phyloP scores from a whole-genome alignment of 2,113 vertebrate species.

The Phaetusa simplex region DNA sequence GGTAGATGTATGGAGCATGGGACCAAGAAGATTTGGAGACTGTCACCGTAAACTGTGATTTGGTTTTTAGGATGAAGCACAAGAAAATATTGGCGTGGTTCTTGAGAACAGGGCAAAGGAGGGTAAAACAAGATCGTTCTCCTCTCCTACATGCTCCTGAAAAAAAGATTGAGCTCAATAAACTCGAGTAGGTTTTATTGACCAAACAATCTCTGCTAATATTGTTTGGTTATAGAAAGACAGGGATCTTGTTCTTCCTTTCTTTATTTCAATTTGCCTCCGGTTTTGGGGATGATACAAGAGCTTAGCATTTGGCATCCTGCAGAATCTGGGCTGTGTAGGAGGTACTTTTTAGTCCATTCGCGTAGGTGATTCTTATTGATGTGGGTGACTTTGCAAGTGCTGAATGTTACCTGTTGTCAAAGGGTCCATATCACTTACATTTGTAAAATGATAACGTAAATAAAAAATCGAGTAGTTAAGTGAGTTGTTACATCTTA shows the following conservation, averaged over 20 bases:
- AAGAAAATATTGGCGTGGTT: not conserved
- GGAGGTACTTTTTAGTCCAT: not conserved
- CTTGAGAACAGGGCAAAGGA: not conserved
- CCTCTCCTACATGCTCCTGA: not conserved
- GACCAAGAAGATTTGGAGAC: not conserved
- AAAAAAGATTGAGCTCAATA: not conserved
- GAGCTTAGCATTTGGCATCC: not conserved
- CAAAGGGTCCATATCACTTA: not conserved
- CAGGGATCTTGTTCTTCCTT: not conserved
- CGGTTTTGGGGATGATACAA: not conserved
- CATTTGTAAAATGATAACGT: not conserved
- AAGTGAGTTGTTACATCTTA: accelerated
- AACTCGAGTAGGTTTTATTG: not conserved
- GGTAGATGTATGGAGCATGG: not conserved
- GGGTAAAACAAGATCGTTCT: not conserved
- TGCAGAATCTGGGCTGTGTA: not conserved
- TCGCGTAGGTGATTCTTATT: accelerated
- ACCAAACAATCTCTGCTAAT: not conserved
- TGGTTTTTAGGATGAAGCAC: not conserved
- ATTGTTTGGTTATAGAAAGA: not conserved
- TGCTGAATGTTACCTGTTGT: not conserved
- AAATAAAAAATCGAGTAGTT: not conserved
- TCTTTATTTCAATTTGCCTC: not conserved
- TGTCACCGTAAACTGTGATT: not conserved
- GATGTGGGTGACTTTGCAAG: not conserved